Conservation (phyloP, 2,113 vertebrate genomes). For the Tachysurus vachellii region DNA sequence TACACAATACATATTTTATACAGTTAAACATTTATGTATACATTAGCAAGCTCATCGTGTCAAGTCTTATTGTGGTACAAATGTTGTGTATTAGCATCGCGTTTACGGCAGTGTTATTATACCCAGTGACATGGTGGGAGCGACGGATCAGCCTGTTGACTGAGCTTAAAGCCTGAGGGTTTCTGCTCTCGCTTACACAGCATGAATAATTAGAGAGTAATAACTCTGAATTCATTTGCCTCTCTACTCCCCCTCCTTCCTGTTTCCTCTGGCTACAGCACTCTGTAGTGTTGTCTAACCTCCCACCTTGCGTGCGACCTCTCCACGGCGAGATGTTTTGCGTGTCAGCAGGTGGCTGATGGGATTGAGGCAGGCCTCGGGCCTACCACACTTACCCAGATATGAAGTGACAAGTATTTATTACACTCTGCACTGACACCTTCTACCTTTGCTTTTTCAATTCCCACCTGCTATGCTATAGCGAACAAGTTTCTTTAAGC, state of each 20-base stretch:
- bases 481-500: background rate
- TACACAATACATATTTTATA: background rate
- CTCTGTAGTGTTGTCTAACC: constrained; percentile 64
- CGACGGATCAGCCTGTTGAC: constrained; percentile 19
- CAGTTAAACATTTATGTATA: background rate
- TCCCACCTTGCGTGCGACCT: constrained; percentile 21
- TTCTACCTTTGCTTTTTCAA: background rate
- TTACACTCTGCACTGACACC: background rate
- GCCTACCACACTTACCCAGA: constrained; percentile 4
- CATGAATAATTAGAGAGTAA: constrained; percentile 33
- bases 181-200: constrained; percentile 32
- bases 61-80: background rate
- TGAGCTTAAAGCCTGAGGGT: constrained; percentile 15
- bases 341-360: constrained; percentile 27
- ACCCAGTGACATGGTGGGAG: background rate
- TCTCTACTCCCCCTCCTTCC: constrained; percentile 50
- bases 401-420: constrained; percentile 19
- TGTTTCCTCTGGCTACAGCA: constrained; percentile 66
- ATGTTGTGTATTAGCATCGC: background rate
- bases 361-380: constrained; percentile 16
- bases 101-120: background rate
- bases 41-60: background rate
- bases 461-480: background rate
- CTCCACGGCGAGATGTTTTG: constrained; percentile 4
- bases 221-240: constrained; percentile 11